Base-by-base conservation (phyloP, 2,113 vertebrate genomes). In the Microcebus griseorufus region DNA sequence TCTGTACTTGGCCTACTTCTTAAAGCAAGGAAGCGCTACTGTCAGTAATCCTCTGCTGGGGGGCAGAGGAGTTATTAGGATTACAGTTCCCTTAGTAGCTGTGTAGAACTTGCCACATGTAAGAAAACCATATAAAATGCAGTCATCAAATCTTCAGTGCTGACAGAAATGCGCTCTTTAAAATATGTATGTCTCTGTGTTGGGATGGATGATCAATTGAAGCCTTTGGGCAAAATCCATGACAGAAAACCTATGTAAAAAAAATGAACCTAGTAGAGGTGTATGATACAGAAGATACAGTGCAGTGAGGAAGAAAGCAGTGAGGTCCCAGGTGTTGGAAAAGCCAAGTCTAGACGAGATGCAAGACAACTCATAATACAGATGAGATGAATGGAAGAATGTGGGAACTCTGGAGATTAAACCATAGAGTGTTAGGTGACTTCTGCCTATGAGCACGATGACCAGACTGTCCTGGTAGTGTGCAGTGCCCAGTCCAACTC, bases 251-350 rank as follows among this genome's bases (percentile, higher is more conserved):
- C 65, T 62, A 0, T n/a, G 39, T 58, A 7, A 29, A 7, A 29
- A 29, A 58, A 73, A n/a, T 13, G 25, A 75, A 42, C 13, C 65
- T 9, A 4, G 42, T 10, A 9, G 27, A 85, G 53, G 12, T 9
- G 9, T 25, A 0, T 16, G 64, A 27, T 42, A 4, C 1, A 3
- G 25, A 20, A 11, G 58, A 5, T 9, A 0, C 6, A 25, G 42
- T 23, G 7, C 34, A 48, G 18, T 12, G 4, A 18, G 18, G 20
- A 42, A 45, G 42, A 34, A 39, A n/a, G 13, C 80, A 29, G 7
- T 5, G 39, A 67, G 67, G 22, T 22, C 51, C 65, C 34, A 23
- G 53, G 42, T 32, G 1, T 53, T 53, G 25, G 64, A 34, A 64
- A 53, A 92, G 53, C 22, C 42, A 55, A 8, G 14, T 58, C 51